Conservation (phyloP, 2,113 vertebrate genomes). For the Erinaceus europaeus region DNA sequence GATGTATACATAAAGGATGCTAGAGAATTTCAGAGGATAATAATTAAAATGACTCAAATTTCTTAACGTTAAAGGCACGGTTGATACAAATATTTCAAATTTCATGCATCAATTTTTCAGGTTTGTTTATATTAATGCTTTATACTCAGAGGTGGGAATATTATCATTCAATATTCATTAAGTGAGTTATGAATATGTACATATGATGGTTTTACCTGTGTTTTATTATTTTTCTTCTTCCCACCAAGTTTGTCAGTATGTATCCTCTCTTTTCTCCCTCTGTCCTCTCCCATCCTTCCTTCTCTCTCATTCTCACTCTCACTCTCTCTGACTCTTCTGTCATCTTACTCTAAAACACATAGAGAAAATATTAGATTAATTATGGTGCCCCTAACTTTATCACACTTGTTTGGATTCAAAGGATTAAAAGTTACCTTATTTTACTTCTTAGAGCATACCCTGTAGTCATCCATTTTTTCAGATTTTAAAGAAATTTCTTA, state of each 20-base stretch:
- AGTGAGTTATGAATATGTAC: not conserved
- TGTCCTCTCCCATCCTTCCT: accelerated
- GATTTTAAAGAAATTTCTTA: not conserved
- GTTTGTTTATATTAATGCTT: constrained; percentile 31
- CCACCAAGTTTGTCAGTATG: not conserved
- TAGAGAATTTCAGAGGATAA: not conserved
- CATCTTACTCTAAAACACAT: not conserved
- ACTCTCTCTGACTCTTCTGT: not conserved
- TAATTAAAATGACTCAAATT: not conserved
- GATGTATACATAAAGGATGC: not conserved
- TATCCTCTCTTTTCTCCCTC: not conserved
- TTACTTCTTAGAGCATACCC: not conserved
- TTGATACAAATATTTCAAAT: constrained; percentile 14
- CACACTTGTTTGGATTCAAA: not conserved
- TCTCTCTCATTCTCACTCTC: too few relatives aligned
- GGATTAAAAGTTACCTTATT: not conserved
- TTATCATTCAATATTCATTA: not conserved
- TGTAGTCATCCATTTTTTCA: not conserved
- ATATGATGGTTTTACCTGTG: not conserved
- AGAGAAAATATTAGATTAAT: constrained; percentile 3
- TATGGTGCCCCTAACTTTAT: not conserved
- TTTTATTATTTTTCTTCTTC: not conserved
- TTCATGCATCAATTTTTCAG: not conserved
- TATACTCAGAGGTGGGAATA: not conserved
- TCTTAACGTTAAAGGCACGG: not conserved